Conservation (phyloP, 2,888 invertebrate species). For the Acrobasis consociella region DNA sequence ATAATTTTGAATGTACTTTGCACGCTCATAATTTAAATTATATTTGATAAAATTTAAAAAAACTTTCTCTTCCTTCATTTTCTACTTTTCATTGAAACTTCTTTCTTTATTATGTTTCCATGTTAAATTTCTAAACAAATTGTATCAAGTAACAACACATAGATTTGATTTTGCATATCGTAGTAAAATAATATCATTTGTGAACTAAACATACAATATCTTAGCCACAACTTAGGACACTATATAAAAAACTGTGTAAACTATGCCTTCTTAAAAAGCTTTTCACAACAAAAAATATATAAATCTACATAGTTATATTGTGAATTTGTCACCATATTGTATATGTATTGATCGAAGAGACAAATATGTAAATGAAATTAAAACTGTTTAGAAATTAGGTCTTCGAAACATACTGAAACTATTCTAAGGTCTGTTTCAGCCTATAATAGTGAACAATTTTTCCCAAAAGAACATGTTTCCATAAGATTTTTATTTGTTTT, state of each 20-base stretch:
- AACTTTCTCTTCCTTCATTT: background rate
- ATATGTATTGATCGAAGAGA: background rate
- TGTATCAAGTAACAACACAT: background rate
- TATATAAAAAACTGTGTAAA: too few species aligned
- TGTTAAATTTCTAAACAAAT: background rate
- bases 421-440: background rate
- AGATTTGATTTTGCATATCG: background rate
- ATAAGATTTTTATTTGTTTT: too few species aligned
- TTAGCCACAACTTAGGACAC: background rate
- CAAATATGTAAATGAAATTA: background rate
- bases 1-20: constrained; percentile 1
- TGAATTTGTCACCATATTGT: background rate
- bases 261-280: background rate
- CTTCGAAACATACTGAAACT: background rate
- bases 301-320: background rate
- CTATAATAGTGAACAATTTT: background rate
- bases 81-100: background rate
- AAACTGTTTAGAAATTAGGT: background rate
- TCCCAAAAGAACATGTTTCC: background rate
- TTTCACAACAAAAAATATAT: background rate
- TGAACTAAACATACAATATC: background rate
- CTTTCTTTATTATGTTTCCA: background rate
- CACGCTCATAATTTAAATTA: background rate
- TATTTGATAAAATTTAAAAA: background rate
- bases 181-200: background rate